A percentile compares a stretch with the other conserved stretches of the same genome.
Conservation (phyloP, 2,888 invertebrate genomes). For the Campoplex nolae region DNA sequence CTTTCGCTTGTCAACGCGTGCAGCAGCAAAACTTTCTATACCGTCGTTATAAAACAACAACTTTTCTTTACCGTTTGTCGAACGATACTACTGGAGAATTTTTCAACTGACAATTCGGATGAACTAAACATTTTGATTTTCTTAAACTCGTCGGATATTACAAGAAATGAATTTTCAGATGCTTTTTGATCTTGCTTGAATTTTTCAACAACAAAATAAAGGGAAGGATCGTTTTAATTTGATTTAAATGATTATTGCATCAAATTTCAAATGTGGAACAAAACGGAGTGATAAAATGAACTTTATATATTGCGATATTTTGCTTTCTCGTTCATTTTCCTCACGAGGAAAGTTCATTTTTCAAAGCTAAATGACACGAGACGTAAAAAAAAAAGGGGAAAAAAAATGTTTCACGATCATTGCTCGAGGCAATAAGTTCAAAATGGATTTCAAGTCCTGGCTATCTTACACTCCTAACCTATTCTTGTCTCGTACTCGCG, state of each 20-base stretch:
- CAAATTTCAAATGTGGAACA: not conserved
- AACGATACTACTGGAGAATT: not conserved
- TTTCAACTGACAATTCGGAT: not conserved
- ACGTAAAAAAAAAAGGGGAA: not conserved
- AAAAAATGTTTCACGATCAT: not conserved
- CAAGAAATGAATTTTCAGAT: not conserved
- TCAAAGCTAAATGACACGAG: not conserved
- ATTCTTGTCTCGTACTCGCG: slow-evolving; percentile 54
- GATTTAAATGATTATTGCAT: not conserved
- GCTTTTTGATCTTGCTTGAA: not conserved
- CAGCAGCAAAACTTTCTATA: slow-evolving; percentile 55
- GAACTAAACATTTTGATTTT: not conserved
- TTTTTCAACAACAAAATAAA: not conserved
- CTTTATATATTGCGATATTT: not conserved
- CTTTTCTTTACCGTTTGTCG: not conserved
- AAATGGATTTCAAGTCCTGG: slow-evolving; percentile 39
- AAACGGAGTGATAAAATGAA: no score
- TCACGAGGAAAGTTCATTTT: not conserved
- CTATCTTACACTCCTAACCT: slow-evolving; percentile 36
- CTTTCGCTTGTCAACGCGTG: slow-evolving; percentile 52
- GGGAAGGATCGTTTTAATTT: not conserved
- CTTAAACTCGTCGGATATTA: not conserved
- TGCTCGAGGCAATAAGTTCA: slow-evolving; percentile 6
- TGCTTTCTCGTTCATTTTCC: not conserved
- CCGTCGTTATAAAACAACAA: slow-evolving; percentile 21